Evolutionary conservation across 2,797 vertebrate genomes (phyloP).

Genomic region (Microcaecilia unicolor): DNA sequence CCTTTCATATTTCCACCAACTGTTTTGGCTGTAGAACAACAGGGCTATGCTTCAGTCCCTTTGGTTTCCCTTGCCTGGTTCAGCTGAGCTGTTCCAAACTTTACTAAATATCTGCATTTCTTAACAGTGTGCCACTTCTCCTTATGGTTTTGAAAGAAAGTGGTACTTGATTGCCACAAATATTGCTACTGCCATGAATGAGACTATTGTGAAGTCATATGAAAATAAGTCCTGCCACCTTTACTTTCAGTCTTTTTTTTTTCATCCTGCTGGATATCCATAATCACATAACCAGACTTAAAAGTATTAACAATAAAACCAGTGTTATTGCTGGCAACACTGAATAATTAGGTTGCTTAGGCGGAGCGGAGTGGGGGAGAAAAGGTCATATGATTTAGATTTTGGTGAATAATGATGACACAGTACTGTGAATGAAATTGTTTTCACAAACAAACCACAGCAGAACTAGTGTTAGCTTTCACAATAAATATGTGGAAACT

Average conservation of each 20-base stretch:
- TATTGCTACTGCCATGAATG: slow-evolving; percentile 12
- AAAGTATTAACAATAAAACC: slow-evolving; percentile 48
- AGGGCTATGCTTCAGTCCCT: not conserved
- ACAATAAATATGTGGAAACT: slow-evolving; percentile 3
- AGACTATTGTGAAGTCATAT: slow-evolving; percentile 11
- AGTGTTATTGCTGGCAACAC: slow-evolving; percentile 43
- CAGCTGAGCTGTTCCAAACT: slow-evolving; percentile 4
- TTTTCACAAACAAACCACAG: slow-evolving; percentile 19
- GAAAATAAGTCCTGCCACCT: slow-evolving; percentile 3
- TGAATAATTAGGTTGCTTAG: slow-evolving; percentile 48
- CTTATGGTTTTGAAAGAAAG: slow-evolving; percentile 14
- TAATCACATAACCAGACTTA: slow-evolving; percentile 48
- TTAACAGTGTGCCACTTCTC: slow-evolving; percentile 7
- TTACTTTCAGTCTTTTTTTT: slow-evolving; percentile 35
- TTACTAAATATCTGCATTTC: slow-evolving; percentile 22
- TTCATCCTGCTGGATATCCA: slow-evolving; percentile 29
- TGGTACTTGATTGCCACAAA: slow-evolving; percentile 6
- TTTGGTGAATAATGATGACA: slow-evolving; percentile 30
- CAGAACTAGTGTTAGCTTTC: slow-evolving; percentile 13
- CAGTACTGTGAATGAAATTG: slow-evolving; percentile 30
- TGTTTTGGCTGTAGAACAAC: slow-evolving; percentile 4
- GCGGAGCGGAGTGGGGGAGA: slow-evolving; percentile 44
- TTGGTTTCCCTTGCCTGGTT: slow-evolving; percentile 2
- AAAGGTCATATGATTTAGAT: slow-evolving; percentile 44
- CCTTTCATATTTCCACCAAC: slow-evolving; percentile 21